phyloP scores from a whole-genome alignment of 2,888 invertebrate genomes.

The Fabriciana adippe region DNA sequence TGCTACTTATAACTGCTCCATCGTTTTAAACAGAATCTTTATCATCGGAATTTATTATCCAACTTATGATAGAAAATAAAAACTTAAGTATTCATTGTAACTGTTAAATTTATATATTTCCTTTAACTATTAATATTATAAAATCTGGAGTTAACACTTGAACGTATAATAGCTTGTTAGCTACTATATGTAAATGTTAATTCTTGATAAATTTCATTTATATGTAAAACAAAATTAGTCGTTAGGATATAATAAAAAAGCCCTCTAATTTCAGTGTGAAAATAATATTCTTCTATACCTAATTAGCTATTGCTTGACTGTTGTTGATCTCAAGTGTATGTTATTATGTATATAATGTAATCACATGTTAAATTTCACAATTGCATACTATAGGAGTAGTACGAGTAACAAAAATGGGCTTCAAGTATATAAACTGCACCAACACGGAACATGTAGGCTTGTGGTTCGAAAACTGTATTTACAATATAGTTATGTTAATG shows the following conservation, averaged over 20 bases:
- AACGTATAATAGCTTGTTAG: constrained; percentile 14
- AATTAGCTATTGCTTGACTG: constrained; percentile 76
- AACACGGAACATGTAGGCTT: constrained; percentile 76
- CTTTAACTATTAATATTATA: constrained; percentile 25
- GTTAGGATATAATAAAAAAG: constrained; percentile 35
- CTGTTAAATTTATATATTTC: constrained; percentile 28
- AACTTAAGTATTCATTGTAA: constrained; percentile 24
- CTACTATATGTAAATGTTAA: constrained; percentile 12
- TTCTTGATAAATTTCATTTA: constrained; percentile 23
- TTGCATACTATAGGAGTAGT: constrained; percentile 63
- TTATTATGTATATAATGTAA: constrained; percentile 79
- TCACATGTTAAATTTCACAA: constrained; percentile 78
- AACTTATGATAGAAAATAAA: constrained; percentile 28
- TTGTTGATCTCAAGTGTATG: constrained; percentile 79
- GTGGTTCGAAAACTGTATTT: constrained; percentile 71
- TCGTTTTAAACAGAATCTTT: constrained; percentile 27
- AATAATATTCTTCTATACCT: constrained; percentile 42
- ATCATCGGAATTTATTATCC: constrained; percentile 29
- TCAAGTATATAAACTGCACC: constrained; percentile 75
- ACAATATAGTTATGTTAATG: constrained; percentile 54
- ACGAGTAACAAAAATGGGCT: constrained; percentile 60
- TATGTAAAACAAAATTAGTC: constrained; percentile 36
- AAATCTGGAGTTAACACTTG: constrained; percentile 3
- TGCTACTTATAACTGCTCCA: constrained; percentile 36
- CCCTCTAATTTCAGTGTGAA: constrained; percentile 41